Evolutionary conservation across 2,888 invertebrate species (phyloP).

Genomic region (Palloptera scutellata): DNA sequence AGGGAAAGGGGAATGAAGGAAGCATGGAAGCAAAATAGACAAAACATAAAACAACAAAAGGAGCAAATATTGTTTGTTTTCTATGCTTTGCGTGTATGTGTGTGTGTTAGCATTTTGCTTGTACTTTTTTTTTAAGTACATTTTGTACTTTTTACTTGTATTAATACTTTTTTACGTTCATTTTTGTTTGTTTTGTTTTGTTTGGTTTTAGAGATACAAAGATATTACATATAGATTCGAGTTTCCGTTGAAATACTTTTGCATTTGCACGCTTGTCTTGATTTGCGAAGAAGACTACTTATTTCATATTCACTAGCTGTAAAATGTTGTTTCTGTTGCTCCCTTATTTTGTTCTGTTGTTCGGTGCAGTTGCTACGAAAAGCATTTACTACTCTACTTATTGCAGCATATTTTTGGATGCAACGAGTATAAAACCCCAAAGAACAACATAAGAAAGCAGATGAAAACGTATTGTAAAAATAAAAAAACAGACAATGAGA

Average conservation of each 20-base stretch:
- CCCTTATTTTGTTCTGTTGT: background rate
- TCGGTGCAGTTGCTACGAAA: background rate
- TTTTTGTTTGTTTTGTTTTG: conserved; percentile 8
- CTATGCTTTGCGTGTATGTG: background rate
- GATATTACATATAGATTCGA: background rate
- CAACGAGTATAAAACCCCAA: no score
- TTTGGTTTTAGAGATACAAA: background rate
- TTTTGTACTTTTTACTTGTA: background rate
- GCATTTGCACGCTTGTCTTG: conserved; percentile 15
- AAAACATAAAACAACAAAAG: conserved; percentile 9
- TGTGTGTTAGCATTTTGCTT: background rate
- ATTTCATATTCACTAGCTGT: conserved; percentile 14
- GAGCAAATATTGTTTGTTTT: conserved; percentile 9
- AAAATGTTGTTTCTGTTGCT: conserved; percentile 9
- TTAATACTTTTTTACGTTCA: background rate
- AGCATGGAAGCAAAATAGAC: background rate
- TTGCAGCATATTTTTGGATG: no score
- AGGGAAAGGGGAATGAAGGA: background rate
- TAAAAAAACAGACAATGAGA: no score
- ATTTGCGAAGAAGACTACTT: conserved; percentile 17
- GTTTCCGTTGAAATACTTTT: background rate
- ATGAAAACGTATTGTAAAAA: no score
- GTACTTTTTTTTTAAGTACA: conserved; percentile 2
- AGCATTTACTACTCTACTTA: background rate
- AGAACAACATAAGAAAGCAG: no score